phyloP scores from a whole-genome alignment of 2,797 vertebrate species.

The Mus caroli region DNA sequence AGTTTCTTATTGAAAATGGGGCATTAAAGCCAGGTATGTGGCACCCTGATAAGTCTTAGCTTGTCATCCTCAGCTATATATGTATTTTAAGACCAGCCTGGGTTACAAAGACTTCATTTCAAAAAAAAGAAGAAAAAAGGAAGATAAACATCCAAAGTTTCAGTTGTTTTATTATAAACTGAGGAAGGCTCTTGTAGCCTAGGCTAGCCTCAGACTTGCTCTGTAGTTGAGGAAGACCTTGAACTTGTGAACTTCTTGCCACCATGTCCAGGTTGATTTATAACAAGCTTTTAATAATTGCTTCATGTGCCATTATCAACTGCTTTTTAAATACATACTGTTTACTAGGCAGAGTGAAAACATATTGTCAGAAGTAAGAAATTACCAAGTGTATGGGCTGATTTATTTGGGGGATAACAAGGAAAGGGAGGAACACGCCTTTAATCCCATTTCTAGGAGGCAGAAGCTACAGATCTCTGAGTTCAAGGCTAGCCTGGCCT shows the following conservation, averaged over 20 bases:
- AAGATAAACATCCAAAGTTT: neutral
- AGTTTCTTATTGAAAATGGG: neutral
- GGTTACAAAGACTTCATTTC: neutral
- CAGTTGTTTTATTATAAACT: neutral
- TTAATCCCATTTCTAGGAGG: neutral
- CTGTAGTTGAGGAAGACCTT: neutral
- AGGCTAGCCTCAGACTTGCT: neutral
- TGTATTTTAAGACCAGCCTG: neutral
- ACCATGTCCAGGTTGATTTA: neutral
- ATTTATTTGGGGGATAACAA: neutral
- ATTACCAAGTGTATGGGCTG: neutral
- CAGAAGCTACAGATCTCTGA: neutral
- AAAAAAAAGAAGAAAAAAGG: neutral
- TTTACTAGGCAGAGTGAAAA: neutral
- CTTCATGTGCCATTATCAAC: neutral
- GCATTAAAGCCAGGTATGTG: neutral
- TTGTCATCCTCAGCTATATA: neutral
- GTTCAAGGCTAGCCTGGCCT: neutral
- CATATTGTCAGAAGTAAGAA: neutral
- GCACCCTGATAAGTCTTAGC: neutral
- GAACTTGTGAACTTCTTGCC: neutral
- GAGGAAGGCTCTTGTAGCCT: neutral
- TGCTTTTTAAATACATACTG: neutral
- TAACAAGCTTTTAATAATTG: neutral
- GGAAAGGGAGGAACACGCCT: neutral